phyloP scores from a whole-genome alignment of 2,888 invertebrate genomes.

The Salticus scenicus region DNA sequence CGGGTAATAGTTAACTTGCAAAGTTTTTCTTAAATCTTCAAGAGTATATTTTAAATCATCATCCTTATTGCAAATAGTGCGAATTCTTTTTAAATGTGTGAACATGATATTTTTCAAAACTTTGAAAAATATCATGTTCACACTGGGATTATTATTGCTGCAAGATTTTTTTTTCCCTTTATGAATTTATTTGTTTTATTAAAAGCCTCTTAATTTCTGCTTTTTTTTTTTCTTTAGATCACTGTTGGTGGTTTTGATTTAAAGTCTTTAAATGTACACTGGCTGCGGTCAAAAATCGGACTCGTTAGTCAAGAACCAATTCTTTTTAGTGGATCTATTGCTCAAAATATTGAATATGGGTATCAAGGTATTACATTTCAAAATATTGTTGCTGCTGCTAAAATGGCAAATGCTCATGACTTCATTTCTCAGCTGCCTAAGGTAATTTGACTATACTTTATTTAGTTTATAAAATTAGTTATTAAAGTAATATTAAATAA shows the following conservation, averaged over 20 bases:
- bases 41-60: too few relatives aligned
- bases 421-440: constrained; percentile 74
- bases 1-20: too few relatives aligned
- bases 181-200: too few relatives aligned
- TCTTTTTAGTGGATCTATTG: constrained; percentile 70
- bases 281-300: constrained; percentile 71
- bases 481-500: too few relatives aligned
- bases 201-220: too few relatives aligned
- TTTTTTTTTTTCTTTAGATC: constrained; percentile 40
- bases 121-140: too few relatives aligned
- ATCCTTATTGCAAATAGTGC: too few relatives aligned
- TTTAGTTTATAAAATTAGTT: not conserved
- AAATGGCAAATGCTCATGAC: constrained; percentile 75
- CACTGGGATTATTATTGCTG: too few relatives aligned
- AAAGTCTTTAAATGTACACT: constrained; percentile 68
- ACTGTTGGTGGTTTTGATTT: constrained; percentile 69
- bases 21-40: too few relatives aligned
- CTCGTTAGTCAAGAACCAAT: constrained; percentile 72
- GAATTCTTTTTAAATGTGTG: too few relatives aligned
- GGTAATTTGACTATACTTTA: constrained; percentile 56
- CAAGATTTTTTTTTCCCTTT: too few relatives aligned
- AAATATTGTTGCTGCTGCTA: constrained; percentile 74
- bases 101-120: too few relatives aligned
- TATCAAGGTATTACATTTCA: constrained; percentile 45
- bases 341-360: constrained; percentile 72